Evolutionary conservation across 2,113 vertebrate species (phyloP).

Genomic region (Puma concolor): DNA sequence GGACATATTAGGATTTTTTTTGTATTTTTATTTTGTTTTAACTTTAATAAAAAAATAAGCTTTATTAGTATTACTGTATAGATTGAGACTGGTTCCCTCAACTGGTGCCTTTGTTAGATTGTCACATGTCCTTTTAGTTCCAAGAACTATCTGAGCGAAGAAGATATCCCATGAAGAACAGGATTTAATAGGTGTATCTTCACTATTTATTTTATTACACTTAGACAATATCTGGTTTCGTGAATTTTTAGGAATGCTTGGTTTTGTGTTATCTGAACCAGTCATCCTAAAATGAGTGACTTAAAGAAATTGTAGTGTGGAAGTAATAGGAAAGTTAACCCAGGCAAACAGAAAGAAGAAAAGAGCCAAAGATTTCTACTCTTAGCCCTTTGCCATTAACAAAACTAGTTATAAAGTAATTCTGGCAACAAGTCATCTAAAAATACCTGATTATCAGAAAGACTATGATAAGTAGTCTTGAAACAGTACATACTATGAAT

Average conservation of each 20-base stretch:
- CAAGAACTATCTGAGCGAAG: neutral
- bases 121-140: neutral
- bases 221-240: neutral
- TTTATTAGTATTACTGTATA: neutral
- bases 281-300: neutral
- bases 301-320: neutral
- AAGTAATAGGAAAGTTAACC: neutral
- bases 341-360: neutral
- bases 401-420: neutral
- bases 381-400: neutral
- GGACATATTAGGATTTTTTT: neutral
- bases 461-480: neutral
- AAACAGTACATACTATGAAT: neutral
- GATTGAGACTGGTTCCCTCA: neutral
- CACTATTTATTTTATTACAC: neutral
- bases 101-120: neutral
- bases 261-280: neutral
- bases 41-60: neutral
- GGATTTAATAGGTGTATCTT: neutral
- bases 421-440: neutral
- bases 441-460: neutral
- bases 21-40: neutral
- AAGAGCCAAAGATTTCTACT: neutral
- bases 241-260: neutral
- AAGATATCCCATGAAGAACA: neutral